A percentile compares a stretch with the other conserved stretches of the same genome.
Conservation (phyloP, 1,140 invertebrate genomes). For the Myzus persicae region DNA sequence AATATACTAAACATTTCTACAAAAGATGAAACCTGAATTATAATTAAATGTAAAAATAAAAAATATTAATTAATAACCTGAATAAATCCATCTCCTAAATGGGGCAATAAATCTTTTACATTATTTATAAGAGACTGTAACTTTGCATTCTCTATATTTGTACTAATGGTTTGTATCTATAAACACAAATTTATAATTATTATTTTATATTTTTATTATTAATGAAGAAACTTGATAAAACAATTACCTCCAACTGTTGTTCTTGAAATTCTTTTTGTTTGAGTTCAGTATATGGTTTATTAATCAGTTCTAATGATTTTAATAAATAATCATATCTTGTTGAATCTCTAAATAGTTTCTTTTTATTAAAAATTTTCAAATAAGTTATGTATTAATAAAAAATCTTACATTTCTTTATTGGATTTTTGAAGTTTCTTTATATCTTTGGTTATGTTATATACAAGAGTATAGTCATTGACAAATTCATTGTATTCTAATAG, state of each 20-base stretch:
- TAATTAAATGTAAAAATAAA: background rate
- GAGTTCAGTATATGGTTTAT: constrained; percentile 1
- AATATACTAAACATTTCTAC: constrained; percentile 49
- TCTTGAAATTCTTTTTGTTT: constrained; percentile 27
- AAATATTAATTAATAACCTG: constrained; percentile 22
- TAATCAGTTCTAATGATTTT: constrained; percentile 33
- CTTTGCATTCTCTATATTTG: constrained; percentile 49
- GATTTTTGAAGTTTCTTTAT: constrained; percentile 21
- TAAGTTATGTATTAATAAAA: background rate
- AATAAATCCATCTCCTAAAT: constrained; percentile 43
- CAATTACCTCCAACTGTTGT: constrained; percentile 16
- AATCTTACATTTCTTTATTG: constrained; percentile 8
- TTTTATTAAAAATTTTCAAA: background rate
- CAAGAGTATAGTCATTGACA: constrained; percentile 29
- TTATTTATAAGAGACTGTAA: constrained; percentile 42
- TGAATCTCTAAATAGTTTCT: constrained; percentile 10
- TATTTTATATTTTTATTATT: background rate
- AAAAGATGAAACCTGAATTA: background rate
- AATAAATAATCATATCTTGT: constrained; percentile 41
- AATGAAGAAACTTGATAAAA: background rate
- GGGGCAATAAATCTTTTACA: constrained; percentile 49
- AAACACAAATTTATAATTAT: constrained; percentile 28
- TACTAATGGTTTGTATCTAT: background rate
- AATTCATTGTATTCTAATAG: constrained; percentile 38
- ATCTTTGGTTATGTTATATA: background rate